phyloP scores from a whole-genome alignment of 2,888 invertebrate genomes.

The Chymomyza amoena region DNA sequence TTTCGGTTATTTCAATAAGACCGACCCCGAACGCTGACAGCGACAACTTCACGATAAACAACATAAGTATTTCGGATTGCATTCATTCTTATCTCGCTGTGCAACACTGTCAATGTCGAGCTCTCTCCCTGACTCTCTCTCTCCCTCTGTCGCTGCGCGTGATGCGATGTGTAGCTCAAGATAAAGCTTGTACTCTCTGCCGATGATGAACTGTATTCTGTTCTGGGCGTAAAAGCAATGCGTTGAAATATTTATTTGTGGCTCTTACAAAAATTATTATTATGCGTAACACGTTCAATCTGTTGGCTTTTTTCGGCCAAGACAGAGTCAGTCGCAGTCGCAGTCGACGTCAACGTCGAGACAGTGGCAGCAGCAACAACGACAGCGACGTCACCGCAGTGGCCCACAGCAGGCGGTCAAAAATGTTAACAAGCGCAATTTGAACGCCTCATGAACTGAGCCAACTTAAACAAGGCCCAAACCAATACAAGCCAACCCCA shows the following conservation, averaged over 20 bases:
- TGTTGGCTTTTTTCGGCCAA: constrained; percentile 62
- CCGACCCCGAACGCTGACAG: constrained; percentile 22
- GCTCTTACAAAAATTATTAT: constrained; percentile 54
- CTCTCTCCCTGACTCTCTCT: neutral
- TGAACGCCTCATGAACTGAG: constrained; percentile 57
- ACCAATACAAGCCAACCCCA: constrained; percentile 8
- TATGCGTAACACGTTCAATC: constrained; percentile 72
- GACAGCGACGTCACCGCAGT: constrained; percentile 26
- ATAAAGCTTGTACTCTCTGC: constrained; percentile 38
- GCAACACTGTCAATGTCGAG: neutral
- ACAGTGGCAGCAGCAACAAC: constrained; percentile 4
- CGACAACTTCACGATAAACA: constrained; percentile 15
- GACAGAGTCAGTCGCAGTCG: constrained; percentile 4
- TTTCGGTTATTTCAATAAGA: constrained; percentile 72
- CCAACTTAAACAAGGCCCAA: neutral
- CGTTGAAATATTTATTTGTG: constrained; percentile 62
- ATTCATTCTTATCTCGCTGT: constrained; percentile 55
- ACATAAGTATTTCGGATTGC: constrained; percentile 6
- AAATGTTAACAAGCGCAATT: constrained; percentile 74
- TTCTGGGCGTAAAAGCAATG: constrained; percentile 29
- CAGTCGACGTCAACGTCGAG: neutral
- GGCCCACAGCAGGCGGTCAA: constrained; percentile 73
- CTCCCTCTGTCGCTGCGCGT: neutral
- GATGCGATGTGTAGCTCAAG: constrained; percentile 52
- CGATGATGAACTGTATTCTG: constrained; percentile 48